Conservation (phyloP, 2,888 invertebrate genomes). For the Tineola bisselliella region DNA sequence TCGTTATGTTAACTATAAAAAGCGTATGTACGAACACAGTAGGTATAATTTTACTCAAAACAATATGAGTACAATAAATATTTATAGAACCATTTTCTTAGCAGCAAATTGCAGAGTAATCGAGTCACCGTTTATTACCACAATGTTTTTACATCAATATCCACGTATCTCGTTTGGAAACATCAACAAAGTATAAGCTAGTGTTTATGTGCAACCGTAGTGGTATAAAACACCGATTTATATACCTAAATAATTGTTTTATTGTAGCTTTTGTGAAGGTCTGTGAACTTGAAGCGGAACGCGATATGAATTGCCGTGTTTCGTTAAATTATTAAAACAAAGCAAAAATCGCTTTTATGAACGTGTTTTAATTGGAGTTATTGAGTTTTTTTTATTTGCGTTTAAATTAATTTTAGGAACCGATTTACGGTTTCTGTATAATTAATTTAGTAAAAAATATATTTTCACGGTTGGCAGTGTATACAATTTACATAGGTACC, state of each 20-base stretch:
- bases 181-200: slow-evolving; percentile 34
- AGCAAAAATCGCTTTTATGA: not conserved
- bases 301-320: not conserved
- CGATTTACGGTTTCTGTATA: too few species aligned
- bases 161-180: slow-evolving; percentile 19
- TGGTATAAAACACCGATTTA: slow-evolving; percentile 49
- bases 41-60: slow-evolving; percentile 14
- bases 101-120: slow-evolving; percentile 57
- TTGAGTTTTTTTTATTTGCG: not conserved
- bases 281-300: slow-evolving; percentile 30
- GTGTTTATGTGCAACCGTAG: slow-evolving; percentile 36
- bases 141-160: slow-evolving; percentile 42
- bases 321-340: not conserved
- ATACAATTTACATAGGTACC: too few species aligned
- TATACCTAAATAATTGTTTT: slow-evolving; percentile 45
- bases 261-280: slow-evolving; percentile 36
- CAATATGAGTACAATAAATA: slow-evolving; percentile 46
- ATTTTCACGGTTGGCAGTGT: too few species aligned
- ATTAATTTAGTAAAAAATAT: too few species aligned
- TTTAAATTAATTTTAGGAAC: too few species aligned
- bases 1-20: not conserved
- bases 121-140: slow-evolving; percentile 49
- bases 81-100: slow-evolving; percentile 56
- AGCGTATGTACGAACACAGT: not conserved
- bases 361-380: not conserved